phyloP scores from a whole-genome alignment of 2,888 invertebrate genomes.

The Tyria jacobaeae region DNA sequence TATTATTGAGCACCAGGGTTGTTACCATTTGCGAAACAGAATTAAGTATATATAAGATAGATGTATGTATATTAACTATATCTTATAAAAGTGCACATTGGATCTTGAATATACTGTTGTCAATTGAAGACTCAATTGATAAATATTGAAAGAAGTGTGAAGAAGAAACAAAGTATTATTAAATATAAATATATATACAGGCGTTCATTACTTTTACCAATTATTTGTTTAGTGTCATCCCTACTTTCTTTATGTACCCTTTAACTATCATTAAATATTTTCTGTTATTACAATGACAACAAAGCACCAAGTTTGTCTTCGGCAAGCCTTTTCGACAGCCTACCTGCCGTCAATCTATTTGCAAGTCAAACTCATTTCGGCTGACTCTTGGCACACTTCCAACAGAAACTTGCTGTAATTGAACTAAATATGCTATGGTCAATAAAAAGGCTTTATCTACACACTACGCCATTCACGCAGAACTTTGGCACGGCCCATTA shows the following conservation, averaged over 20 bases:
- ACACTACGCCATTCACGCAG: conserved; percentile 14
- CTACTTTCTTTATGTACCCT: no score
- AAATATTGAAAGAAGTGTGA: no score
- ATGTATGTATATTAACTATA: no score
- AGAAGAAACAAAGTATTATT: neutral
- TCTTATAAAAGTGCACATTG: no score
- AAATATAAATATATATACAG: no score
- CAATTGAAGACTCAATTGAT: no score
- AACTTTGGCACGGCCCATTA: conserved; percentile 19
- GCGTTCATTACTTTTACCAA: no score
- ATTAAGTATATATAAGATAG: neutral
- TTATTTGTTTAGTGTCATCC: neutral
- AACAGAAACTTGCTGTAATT: conserved; percentile 17
- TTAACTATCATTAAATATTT: neutral
- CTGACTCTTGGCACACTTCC: conserved; percentile 14
- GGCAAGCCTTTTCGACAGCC: neutral
- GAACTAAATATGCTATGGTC: conserved; percentile 21
- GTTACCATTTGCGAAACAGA: neutral
- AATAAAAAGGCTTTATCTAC: conserved; percentile 18
- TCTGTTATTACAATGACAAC: neutral
- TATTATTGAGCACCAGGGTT: neutral
- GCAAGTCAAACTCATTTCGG: neutral
- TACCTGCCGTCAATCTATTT: conserved; percentile 5
- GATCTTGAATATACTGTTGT: no score
- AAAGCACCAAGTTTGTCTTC: conserved; percentile 1